Evolutionary conservation across 2,113 vertebrate genomes (phyloP).

Genomic region (Polypterus senegalus): DNA sequence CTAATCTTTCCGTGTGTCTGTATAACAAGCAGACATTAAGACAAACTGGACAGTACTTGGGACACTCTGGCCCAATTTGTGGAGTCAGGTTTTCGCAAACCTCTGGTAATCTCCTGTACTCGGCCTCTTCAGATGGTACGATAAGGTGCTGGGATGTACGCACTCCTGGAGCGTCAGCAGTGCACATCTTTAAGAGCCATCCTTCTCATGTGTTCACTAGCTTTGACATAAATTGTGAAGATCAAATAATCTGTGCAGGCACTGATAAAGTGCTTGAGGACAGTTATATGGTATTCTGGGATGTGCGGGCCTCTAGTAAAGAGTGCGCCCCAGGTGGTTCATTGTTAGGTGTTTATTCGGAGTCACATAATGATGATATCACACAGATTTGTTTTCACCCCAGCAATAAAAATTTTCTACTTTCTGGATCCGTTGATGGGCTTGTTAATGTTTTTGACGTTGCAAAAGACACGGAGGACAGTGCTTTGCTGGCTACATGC

Average conservation of each 20-base stretch:
- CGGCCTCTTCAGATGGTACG: slow-evolving; percentile 61
- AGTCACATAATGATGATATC: slow-evolving; percentile 87
- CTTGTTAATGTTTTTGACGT: slow-evolving; percentile 89
- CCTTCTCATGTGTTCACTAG: slow-evolving; percentile 62
- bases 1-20: slow-evolving; percentile 50
- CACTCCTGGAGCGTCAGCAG: slow-evolving; percentile 30
- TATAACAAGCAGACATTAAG: slow-evolving; percentile 56
- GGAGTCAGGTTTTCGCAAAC: slow-evolving; percentile 55
- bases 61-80: slow-evolving; percentile 34
- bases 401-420: slow-evolving; percentile 48
- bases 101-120: slow-evolving; percentile 46
- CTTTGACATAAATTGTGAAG: slow-evolving; percentile 68
- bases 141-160: slow-evolving; percentile 71
- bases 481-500: slow-evolving; percentile 72
- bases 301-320: slow-evolving; percentile 48
- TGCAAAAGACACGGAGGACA: slow-evolving; percentile 63
- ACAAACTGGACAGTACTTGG: slow-evolving; percentile 41
- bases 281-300: slow-evolving; percentile 83
- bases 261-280: slow-evolving; percentile 70
- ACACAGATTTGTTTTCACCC: slow-evolving; percentile 84
- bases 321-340: slow-evolving; percentile 17
- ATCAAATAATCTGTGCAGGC: slow-evolving; percentile 69
- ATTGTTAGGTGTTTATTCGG: slow-evolving; percentile 77
- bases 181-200: slow-evolving; percentile 56
- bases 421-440: slow-evolving; percentile 76